phyloP scores from a whole-genome alignment of 2,888 invertebrate genomes.

The Perizoma flavofasciatum region DNA sequence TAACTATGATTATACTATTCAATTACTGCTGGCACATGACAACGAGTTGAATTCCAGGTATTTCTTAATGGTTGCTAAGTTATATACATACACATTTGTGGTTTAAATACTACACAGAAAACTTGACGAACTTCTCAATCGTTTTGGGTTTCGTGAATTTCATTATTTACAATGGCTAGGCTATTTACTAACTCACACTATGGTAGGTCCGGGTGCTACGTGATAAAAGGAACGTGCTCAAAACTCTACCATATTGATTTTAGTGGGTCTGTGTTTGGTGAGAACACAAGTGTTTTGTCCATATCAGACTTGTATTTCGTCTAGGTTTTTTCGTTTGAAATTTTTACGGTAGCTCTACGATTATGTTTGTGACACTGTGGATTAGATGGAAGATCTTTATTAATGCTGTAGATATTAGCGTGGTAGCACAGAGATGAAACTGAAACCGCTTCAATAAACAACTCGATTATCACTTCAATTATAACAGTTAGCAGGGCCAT shows the following conservation, averaged over 20 bases:
- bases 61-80: slow-evolving; percentile 21
- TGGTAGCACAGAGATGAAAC: slow-evolving; percentile 19
- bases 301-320: slow-evolving; percentile 22
- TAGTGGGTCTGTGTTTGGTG: slow-evolving; percentile 33
- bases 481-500: slow-evolving; percentile 29
- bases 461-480: slow-evolving; percentile 42
- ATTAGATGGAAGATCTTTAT: not conserved
- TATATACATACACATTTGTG: not conserved
- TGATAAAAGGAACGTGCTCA: slow-evolving; percentile 54
- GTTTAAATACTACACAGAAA: not conserved
- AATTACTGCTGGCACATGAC: slow-evolving; percentile 7
- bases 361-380: not conserved
- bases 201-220: slow-evolving; percentile 46
- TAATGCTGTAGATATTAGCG: slow-evolving; percentile 1
- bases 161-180: not conserved
- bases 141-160: slow-evolving; percentile 10
- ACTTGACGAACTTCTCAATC: slow-evolving; percentile 18
- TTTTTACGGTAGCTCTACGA: not conserved
- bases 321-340: slow-evolving; percentile 3
- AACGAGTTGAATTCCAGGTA: slow-evolving; percentile 19
- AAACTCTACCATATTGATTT: slow-evolving; percentile 46
- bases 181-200: not conserved
- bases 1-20: not conserved
- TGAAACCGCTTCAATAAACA: slow-evolving; percentile 32
- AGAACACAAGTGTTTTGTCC: slow-evolving; percentile 27